phyloP scores from a whole-genome alignment of 2,888 invertebrate species.

The Octonoba sinensis region DNA sequence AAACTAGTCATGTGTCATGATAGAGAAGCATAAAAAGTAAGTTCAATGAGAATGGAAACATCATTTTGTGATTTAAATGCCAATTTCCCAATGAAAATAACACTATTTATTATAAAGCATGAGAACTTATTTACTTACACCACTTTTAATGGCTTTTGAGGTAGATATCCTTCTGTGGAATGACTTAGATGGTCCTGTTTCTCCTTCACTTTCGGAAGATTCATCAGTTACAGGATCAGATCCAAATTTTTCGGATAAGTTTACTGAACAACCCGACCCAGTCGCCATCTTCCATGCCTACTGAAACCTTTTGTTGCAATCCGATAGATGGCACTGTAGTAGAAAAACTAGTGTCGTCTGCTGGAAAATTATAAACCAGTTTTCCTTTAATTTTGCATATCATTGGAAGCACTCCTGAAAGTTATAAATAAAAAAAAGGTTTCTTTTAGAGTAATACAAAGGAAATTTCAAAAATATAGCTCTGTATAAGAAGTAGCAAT shows the following conservation, averaged over 20 bases:
- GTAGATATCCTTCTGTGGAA: slow-evolving; percentile 85
- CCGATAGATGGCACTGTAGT: slow-evolving; percentile 51
- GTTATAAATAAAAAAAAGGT: no score
- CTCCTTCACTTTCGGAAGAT: slow-evolving; percentile 86
- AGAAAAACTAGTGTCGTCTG: slow-evolving; percentile 23
- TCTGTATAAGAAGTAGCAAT: no score
- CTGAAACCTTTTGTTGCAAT: slow-evolving; percentile 21
- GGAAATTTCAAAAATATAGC: no score
- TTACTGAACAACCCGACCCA: slow-evolving; percentile 49
- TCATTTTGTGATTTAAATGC: no score
- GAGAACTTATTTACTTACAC: slow-evolving; percentile 76
- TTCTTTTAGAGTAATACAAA: no score
- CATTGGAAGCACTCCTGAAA: no score
- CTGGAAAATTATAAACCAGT: slow-evolving; percentile 21
- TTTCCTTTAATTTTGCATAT: not conserved
- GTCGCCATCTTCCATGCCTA: slow-evolving; percentile 66
- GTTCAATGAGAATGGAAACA: no score
- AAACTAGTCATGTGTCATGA: no score
- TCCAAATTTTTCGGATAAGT: slow-evolving; percentile 59
- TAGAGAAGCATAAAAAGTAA: no score
- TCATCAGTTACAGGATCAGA: slow-evolving; percentile 73
- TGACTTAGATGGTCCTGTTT: slow-evolving; percentile 82
- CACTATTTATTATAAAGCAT: not conserved
- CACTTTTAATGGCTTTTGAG: slow-evolving; percentile 84
- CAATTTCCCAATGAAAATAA: not conserved